These are phyloP conservation scores for Pseudomyrmex cubaensis DNA, from an alignment of 1,140 invertebrate species.

Conservation along the genomic window DNA sequence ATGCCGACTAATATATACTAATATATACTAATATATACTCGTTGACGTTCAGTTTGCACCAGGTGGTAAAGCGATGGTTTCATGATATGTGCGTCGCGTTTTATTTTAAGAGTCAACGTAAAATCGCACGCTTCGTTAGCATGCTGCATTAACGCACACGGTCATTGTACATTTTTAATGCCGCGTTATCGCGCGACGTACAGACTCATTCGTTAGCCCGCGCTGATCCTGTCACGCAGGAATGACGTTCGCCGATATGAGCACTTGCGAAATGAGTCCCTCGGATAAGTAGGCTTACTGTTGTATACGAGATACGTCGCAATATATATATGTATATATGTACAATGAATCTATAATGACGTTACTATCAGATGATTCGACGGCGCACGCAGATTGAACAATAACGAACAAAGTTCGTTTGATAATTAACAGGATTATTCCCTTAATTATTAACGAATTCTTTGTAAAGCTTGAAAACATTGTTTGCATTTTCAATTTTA, in stretches of 20 bases:
- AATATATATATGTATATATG: not conserved
- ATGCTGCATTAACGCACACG: constrained; percentile 43
- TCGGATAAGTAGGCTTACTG: constrained; percentile 53
- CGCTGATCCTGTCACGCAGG: constrained; percentile 55
- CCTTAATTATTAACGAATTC: not conserved
- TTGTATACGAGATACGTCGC: not conserved
- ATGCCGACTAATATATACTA: not conserved
- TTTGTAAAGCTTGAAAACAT: not conserved
- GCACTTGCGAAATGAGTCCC: constrained; percentile 56
- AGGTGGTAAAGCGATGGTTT: not conserved
- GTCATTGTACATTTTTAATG: constrained; percentile 67
- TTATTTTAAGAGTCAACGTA: constrained; percentile 35
- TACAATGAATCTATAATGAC: not conserved
- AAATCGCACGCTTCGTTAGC: constrained; percentile 44
- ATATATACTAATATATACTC: not conserved
- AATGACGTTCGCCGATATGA: constrained; percentile 65
- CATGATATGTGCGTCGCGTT: constrained; percentile 19
- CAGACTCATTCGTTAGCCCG: constrained; percentile 66
- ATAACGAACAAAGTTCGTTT: not conserved
- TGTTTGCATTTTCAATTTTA: constrained; percentile 6
- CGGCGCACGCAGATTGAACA: not conserved
- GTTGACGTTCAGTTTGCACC: not conserved
- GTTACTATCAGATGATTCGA: not conserved
- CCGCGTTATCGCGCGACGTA: constrained; percentile 63
- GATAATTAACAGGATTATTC: constrained; percentile 2